These are phyloP conservation scores for Drosophila jambulina DNA, from an alignment of 1,140 invertebrate species.

Conservation along the genomic window DNA sequence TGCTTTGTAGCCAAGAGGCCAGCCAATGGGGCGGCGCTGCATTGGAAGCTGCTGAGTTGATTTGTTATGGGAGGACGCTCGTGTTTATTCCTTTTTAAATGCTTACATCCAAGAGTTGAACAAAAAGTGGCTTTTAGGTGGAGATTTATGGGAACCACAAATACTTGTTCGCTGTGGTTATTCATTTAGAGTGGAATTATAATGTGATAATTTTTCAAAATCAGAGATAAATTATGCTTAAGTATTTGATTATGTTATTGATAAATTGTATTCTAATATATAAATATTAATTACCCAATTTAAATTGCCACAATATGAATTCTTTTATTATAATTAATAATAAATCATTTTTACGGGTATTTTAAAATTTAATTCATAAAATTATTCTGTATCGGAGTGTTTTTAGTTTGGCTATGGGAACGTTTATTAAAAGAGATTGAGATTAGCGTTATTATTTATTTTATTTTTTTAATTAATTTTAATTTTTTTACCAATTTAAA, in stretches of 20 bases:
- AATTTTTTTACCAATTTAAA: too few species aligned
- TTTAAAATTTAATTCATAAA: not conserved
- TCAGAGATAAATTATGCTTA: not conserved
- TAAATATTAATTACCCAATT: too few species aligned
- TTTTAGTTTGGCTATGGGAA: not conserved
- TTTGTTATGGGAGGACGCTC: slow-evolving; percentile 20
- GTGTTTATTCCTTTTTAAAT: slow-evolving; percentile 31
- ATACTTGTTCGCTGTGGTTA: not conserved
- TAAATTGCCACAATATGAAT: too few species aligned
- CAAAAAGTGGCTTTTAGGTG: not conserved
- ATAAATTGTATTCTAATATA: too few species aligned
- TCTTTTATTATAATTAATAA: not conserved
- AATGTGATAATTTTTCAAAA: not conserved
- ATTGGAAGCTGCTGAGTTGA: slow-evolving; percentile 24
- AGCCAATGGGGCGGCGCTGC: slow-evolving; percentile 42
- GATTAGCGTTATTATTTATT: not conserved
- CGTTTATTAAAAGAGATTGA: not conserved
- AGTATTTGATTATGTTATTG: too few species aligned
- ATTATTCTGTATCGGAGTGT: not conserved
- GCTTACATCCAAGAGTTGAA: slow-evolving; percentile 7
- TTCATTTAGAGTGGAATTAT: not conserved
- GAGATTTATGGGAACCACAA: slow-evolving; percentile 21
- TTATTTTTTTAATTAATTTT: not conserved
- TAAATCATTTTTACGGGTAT: not conserved
- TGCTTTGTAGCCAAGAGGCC: slow-evolving; percentile 48